phyloP scores from a whole-genome alignment of 2,797 vertebrate species.

The Valencia hispanica region DNA sequence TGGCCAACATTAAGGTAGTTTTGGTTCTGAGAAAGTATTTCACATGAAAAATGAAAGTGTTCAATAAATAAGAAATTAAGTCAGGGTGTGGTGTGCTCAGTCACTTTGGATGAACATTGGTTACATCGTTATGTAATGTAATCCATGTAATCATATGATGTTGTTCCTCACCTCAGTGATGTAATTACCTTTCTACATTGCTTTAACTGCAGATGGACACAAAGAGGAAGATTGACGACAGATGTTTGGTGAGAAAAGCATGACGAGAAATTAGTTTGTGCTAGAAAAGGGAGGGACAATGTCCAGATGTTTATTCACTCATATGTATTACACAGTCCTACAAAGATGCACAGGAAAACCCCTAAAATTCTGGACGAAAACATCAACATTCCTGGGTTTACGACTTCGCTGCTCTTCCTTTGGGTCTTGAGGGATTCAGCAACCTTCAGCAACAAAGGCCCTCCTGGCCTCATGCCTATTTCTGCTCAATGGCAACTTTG shows the following conservation, averaged over 20 bases:
- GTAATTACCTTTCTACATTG: conserved; percentile 6
- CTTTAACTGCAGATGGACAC: neutral
- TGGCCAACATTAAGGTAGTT: neutral
- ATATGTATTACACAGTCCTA: conserved; percentile 7
- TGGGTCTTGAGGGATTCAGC: conserved; percentile 9
- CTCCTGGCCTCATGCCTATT: conserved; percentile 2
- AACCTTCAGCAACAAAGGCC: neutral
- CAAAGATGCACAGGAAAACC: conserved; percentile 18
- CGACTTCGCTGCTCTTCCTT: conserved; percentile 4
- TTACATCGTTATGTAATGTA: neutral
- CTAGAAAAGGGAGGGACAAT: conserved; percentile 1
- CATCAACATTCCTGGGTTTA: conserved; percentile 42
- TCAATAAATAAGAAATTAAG: neutral
- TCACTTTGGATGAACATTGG: neutral
- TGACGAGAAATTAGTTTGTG: neutral
- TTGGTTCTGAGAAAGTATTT: neutral
- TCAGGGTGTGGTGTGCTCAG: neutral
- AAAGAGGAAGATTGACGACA: conserved; percentile 2
- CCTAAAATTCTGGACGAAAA: conserved; percentile 26
- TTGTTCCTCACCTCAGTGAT: neutral
- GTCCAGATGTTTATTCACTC: conserved; percentile 35
- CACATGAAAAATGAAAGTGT: neutral
- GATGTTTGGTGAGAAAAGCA: neutral
- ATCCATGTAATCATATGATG: conserved; percentile 3
- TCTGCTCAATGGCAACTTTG: conserved; percentile 11